phyloP scores from a whole-genome alignment of 2,113 vertebrate species.

The Herpetotheres cachinnans region DNA sequence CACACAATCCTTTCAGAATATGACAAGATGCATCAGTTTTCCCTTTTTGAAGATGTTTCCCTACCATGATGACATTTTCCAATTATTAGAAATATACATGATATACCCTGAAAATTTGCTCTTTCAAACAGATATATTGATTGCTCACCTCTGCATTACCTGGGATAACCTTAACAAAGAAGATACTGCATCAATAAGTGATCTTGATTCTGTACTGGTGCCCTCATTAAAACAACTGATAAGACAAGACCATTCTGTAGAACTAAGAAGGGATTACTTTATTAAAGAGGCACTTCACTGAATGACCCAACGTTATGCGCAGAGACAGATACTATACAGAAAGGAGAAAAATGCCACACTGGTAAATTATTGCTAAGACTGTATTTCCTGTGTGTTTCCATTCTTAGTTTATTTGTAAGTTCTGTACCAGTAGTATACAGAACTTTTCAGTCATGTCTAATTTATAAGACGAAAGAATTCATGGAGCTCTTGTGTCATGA shows the following conservation, averaged over 20 bases:
- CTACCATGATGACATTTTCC: background rate
- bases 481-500: background rate
- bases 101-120: constrained; percentile 2
- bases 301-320: background rate
- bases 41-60: background rate
- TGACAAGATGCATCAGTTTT: background rate
- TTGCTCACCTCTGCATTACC: background rate
- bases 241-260: background rate
- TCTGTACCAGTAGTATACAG: background rate
- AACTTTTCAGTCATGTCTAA: constrained; percentile 29
- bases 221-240: background rate
- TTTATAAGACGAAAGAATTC: constrained; percentile 3
- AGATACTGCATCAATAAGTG: background rate
- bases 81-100: background rate
- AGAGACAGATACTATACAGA: background rate
- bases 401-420: constrained; percentile 42
- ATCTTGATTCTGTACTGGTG: background rate
- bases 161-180: background rate
- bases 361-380: constrained; percentile 13
- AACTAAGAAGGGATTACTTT: background rate
- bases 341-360: background rate
- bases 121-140: constrained; percentile 1
- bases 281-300: background rate
- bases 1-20: background rate
- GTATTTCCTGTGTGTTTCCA: background rate